Evolutionary conservation across 2,113 vertebrate genomes (phyloP), one percentile per base, ranked within the genome.

Genomic region (Terrapene triunguis): DNA sequence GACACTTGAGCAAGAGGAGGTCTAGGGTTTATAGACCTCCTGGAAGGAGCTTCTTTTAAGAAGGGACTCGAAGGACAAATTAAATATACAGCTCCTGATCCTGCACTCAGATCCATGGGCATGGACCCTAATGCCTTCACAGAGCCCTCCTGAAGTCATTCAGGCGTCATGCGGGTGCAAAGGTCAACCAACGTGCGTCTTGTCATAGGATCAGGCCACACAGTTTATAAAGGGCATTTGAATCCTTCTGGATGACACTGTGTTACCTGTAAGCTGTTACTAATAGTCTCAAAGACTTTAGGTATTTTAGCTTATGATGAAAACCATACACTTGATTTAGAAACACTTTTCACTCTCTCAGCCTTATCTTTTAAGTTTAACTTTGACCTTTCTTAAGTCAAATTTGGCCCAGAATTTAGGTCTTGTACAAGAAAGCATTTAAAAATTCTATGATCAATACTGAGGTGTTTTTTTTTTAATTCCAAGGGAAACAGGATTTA

Each of bases 21-120:
- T 42, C 86, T 47, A 42, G 59, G 51, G 12, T 83, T 54, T 89
- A 57, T 48, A 53, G 42, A 76, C 81, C 91, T 85, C 85, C 82
- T 91, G 85, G 57, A 94, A 97, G 54, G 84, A 47, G 54, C 35
- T 89, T 94, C 62, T 92, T 89, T 82, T 89, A 91, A 78, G 62
- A 29, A 89, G 85, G 80, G 25, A 4, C 89, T 93, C 92, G 84
- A 89, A 96, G 51, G 47, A 89, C 50, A 94, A 91, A 51, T 50
- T 9, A 69, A 78, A 89, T 88, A 42, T 57, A 74, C 79, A 38
- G 44, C 4, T 0, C 80, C 81, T 90, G 54, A 91, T 82, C 78
- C 84, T 55, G 10, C 5, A 62, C 51, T 85, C 29, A 8, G 50
- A 82, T 35, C 29, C 51, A 65, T 35, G 35, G 54, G 25, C 69